A percentile compares a stretch with the other conserved stretches of the same genome.
Evolutionary conservation across 2,113 vertebrate species (phyloP).

Genomic region (Coptodon bakossiorum): DNA sequence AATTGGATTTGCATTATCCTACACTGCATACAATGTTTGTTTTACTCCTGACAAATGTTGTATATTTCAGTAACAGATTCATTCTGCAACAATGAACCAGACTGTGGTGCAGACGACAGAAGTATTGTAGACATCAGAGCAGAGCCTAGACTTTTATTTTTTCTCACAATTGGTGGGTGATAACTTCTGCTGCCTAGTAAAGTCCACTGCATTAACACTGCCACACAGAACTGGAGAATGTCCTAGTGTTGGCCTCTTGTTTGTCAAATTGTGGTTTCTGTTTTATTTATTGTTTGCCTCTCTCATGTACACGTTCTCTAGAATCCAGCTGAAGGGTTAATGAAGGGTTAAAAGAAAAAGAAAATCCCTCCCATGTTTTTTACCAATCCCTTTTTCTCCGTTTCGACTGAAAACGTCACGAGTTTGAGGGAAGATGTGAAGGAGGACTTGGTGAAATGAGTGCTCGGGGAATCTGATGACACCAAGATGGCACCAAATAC

Average conservation of each 20-base stretch:
- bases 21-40: not conserved
- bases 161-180: not conserved
- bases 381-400: not conserved
- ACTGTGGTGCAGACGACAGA: not conserved
- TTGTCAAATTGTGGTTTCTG: not conserved
- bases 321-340: too few relatives aligned
- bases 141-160: not conserved
- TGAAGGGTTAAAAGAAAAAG: not conserved
- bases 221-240: not conserved
- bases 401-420: not conserved
- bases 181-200: slow-evolving; percentile 22
- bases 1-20: not conserved
- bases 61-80: not conserved
- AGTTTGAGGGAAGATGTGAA: not conserved
- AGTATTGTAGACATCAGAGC: not conserved
- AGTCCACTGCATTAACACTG: not conserved
- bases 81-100: not conserved
- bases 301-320: not conserved
- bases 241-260: not conserved
- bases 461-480: not conserved
- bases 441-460: not conserved
- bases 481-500: not conserved
- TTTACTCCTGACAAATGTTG: not conserved
- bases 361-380: not conserved
- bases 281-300: not conserved